Evolutionary conservation across 1,140 invertebrate species (phyloP), one percentile per base, ranked within the genome.

Genomic region (Goniozus legneri): DNA sequence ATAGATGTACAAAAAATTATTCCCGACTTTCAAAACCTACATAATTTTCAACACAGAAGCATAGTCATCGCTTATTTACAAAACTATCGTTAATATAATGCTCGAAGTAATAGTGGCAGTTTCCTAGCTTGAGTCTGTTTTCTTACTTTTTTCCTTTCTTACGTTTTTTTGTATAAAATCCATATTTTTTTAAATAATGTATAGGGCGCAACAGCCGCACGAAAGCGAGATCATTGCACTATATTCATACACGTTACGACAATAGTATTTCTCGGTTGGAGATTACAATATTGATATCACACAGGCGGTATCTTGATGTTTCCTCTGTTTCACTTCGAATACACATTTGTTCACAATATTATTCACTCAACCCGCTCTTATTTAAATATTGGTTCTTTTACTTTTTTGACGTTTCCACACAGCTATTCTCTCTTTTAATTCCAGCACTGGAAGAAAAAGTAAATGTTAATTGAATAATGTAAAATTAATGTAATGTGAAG

Each of bases 401-500:
- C n/a, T n/a, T n/a, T 84, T 87, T 58, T 87, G 81, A 27, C 80
- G 81, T 69, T 89, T 89, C 89, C 89, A 92, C 41, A 80, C 79
- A 32, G 82, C 75, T 68, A 92, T 92, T 60, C 83, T 81, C 66
- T 88, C 80, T 74, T 89, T 89, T 35, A 92, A 74, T 56, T 91
- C 88, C 19, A 77, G 76, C 51, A 83, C 87, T 82, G 78, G 50
- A 74, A 82, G 60, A 56, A 60, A 60, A 61, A 35, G 8, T 44
- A 38, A 13, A 19, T 18, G 16, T 15, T 41, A 15, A 47, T 50
- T 44, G 10, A 31, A 35, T 21, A 37, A 43, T 43, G 12, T 21
- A 20, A 27, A 27, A 27, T 4, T 6, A 27, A 40, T 16, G 31
- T 42, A 34, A 34, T 39, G 27, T 2, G 3, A 40, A 33, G 27